Evolutionary conservation across 2,888 invertebrate genomes (phyloP).

Genomic region (Phrixothrix hirtus): DNA sequence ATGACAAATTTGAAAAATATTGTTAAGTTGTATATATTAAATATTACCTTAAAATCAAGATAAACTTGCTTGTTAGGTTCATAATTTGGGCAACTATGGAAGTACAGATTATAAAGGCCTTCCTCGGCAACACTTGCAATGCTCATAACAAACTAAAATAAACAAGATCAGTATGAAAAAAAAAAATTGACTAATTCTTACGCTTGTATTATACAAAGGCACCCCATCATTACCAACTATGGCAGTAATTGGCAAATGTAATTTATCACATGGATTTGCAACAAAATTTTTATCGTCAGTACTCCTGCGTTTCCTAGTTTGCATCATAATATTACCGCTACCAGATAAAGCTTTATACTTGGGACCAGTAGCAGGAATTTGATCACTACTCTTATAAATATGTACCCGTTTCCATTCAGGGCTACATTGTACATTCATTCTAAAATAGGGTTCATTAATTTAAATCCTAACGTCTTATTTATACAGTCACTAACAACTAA

Average conservation of each 20-base stretch:
- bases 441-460: too few relatives aligned
- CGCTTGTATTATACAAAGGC: conserved; percentile 67
- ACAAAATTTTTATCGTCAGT: not conserved
- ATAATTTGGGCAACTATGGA: conserved; percentile 88
- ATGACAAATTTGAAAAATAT: conserved; percentile 84
- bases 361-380: conserved; percentile 51
- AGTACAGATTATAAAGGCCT: conserved; percentile 92
- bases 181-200: conserved; percentile 51
- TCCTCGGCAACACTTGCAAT: conserved; percentile 78
- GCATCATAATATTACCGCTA: conserved; percentile 24
- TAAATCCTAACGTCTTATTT: too few relatives aligned
- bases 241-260: conserved; percentile 61
- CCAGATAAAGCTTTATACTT: conserved; percentile 10
- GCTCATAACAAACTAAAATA: conserved; percentile 73
- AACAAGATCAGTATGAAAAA: conserved; percentile 18
- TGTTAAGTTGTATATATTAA: conserved; percentile 89
- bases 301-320: conserved; percentile 11
- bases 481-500: too few relatives aligned
- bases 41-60: conserved; percentile 71
- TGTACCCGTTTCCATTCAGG: conserved; percentile 63
- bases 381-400: conserved; percentile 63
- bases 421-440: conserved; percentile 69
- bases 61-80: conserved; percentile 56
- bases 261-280: conserved; percentile 42
- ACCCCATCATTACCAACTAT: conserved; percentile 57